Evolutionary conservation across 2,113 vertebrate genomes (phyloP), one percentile per base, ranked within the genome.

Genomic region (Camelus dromedarius): DNA sequence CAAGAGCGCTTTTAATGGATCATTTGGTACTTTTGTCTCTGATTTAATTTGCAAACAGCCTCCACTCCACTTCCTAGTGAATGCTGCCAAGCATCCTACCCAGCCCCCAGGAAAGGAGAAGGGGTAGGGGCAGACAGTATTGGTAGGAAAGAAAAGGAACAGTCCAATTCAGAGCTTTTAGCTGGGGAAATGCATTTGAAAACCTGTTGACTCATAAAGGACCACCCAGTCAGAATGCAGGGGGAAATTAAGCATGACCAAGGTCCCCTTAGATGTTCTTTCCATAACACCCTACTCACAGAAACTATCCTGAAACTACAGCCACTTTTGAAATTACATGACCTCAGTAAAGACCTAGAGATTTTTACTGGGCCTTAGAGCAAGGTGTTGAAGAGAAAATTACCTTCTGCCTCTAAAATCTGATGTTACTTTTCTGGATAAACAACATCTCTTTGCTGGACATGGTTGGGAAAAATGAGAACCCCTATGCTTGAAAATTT

Each of bases 11-110:
- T 87, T 91, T 28, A 69, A 66, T 87, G 69, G 56, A 86, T 64
- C 90, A 60, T 52, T 91, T 76, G 46, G 66, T 11, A 85, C 56
- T 82, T 96, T 85, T 46, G 30, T 93, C 67, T 75, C 67, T 48
- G 67, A 54, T 97, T 96, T 95, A 82, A 93, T 94, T 94, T 89
- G 91, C 88, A 93, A 97, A 92, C 35, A 97, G 52, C 56, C 14
- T 95, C 69, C 5, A 83, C 60, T 85, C n/a, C 15, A 54, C 46
- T 89, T 95, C 26, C 69, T 48, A 84, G 38, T 89, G 58, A 95
- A 91, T 89, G 91, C 89, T 94, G 60, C 69, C 48, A 96, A 89
- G 79, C 76, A 73, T 66, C 32, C n/a, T 79, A 86, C 89, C 91
- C 38, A 93, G 75, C 48, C 30, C 70, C 46, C 58, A 86, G 67